Evolutionary conservation across 2,113 vertebrate genomes (phyloP).

Genomic region (Tetrao urogallus): DNA sequence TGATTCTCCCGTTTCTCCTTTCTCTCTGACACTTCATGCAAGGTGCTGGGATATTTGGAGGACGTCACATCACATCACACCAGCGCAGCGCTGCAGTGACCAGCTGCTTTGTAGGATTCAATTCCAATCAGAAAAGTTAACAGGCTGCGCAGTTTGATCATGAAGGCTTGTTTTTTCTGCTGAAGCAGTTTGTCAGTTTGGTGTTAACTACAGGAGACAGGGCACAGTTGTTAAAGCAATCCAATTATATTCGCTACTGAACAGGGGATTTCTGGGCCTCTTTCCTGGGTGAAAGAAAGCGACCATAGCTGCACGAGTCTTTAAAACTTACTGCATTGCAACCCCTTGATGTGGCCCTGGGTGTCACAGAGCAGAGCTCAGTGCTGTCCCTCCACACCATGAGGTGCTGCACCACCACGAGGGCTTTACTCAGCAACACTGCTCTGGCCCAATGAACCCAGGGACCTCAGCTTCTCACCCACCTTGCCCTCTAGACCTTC

Average conservation of each 20-base stretch:
- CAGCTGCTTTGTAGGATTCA: constrained; percentile 76
- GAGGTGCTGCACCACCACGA: no score
- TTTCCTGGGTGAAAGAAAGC: not conserved
- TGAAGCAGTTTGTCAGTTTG: constrained; percentile 72
- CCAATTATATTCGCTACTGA: constrained; percentile 40
- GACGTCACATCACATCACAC: constrained; percentile 63
- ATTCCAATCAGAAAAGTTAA: constrained; percentile 77
- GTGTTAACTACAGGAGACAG: constrained; percentile 69
- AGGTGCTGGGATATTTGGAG: constrained; percentile 74
- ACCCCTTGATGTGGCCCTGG: not conserved
- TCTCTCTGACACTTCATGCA: constrained; percentile 29
- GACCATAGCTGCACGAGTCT: not conserved
- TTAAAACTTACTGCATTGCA: not conserved
- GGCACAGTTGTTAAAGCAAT: constrained; percentile 64
- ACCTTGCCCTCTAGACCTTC: no score
- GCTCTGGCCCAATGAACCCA: no score
- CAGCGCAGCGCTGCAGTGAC: constrained; percentile 49
- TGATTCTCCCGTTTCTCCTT: constrained; percentile 56
- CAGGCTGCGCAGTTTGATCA: constrained; percentile 71
- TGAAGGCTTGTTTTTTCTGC: constrained; percentile 59
- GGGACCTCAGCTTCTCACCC: no score
- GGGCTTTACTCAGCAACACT: no score
- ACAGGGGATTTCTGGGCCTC: not conserved
- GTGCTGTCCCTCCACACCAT: no score
- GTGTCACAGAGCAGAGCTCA: no score